phyloP scores from a whole-genome alignment of 2,888 invertebrate genomes.

The Hypomecis atomaria region DNA sequence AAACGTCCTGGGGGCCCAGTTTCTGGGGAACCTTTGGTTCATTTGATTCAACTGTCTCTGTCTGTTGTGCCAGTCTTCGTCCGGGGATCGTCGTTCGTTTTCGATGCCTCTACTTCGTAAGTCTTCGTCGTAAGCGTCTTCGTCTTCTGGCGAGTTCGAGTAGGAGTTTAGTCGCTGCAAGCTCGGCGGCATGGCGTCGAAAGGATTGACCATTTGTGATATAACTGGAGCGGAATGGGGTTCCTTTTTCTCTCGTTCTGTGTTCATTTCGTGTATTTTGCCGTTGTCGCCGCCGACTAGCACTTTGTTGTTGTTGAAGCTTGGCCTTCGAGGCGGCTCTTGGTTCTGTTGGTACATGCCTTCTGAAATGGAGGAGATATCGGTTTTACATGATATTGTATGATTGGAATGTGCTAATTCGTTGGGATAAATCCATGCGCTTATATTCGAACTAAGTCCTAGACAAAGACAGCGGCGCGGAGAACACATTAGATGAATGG shows the following conservation, averaged over 20 bases:
- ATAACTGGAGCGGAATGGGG: conserved; percentile 57
- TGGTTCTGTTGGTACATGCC: conserved; percentile 67
- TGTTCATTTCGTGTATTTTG: conserved; percentile 56
- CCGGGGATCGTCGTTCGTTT: conserved; percentile 36
- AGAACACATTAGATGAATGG: no score
- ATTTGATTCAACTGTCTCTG: conserved; percentile 53
- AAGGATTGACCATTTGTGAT: conserved; percentile 65
- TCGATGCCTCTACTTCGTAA: conserved; percentile 56
- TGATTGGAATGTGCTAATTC: no score
- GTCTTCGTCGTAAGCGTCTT: conserved; percentile 65
- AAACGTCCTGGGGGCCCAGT: conserved; percentile 60
- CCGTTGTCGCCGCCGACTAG: conserved; percentile 73
- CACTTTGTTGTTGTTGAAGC: conserved; percentile 79
- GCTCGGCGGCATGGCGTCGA: conserved; percentile 71
- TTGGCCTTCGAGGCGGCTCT: conserved; percentile 80
- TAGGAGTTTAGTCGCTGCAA: conserved; percentile 46
- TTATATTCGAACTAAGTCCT: no score
- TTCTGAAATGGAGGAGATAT: conserved; percentile 54
- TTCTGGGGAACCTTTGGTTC: conserved; percentile 69
- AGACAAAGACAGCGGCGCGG: no score
- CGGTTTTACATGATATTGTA: not conserved
- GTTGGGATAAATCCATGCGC: no score
- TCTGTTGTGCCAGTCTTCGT: conserved; percentile 55
- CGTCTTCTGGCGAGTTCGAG: conserved; percentile 47
- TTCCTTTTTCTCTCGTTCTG: conserved; percentile 57